Conservation (phyloP, 2,113 vertebrate genomes). For the Rhinichthys klamathensis region DNA sequence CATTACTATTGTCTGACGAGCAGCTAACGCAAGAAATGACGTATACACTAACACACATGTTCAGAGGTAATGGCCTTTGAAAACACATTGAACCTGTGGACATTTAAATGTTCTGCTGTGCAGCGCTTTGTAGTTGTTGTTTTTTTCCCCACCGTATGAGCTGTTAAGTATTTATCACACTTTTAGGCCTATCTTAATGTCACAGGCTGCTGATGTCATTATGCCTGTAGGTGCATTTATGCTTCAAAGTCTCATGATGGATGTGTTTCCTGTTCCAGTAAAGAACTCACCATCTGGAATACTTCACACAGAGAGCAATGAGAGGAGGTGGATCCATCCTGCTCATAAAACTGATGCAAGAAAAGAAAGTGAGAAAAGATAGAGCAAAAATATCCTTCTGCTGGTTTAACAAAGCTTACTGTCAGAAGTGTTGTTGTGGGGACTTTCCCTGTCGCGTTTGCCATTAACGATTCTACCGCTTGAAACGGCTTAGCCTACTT, state of each 20-base stretch:
- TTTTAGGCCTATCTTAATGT: conserved; percentile 7
- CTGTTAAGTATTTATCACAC: conserved; percentile 23
- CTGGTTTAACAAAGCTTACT: neutral
- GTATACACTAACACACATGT: neutral
- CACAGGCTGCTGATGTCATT: conserved; percentile 19
- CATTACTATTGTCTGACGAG: neutral
- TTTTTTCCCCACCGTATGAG: neutral
- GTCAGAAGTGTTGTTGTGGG: neutral
- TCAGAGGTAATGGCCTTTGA: neutral
- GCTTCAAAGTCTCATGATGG: conserved; percentile 15
- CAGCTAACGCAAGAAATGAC: neutral
- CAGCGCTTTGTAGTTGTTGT: neutral
- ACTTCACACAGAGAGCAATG: neutral
- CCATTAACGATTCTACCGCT: neutral
- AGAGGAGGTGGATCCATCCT: conserved; percentile 6
- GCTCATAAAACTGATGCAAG: neutral
- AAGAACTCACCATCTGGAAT: conserved; percentile 14
- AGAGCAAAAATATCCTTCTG: neutral
- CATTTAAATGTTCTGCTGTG: neutral
- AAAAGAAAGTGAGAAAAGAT: neutral
- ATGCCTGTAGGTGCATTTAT: conserved; percentile 13
- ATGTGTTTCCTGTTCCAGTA: conserved; percentile 24
- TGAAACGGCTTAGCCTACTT: neutral
- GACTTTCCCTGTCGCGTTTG: neutral
- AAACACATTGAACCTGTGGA: neutral